Conservation (phyloP, 2,113 vertebrate species). For the Leuciscus idus region DNA sequence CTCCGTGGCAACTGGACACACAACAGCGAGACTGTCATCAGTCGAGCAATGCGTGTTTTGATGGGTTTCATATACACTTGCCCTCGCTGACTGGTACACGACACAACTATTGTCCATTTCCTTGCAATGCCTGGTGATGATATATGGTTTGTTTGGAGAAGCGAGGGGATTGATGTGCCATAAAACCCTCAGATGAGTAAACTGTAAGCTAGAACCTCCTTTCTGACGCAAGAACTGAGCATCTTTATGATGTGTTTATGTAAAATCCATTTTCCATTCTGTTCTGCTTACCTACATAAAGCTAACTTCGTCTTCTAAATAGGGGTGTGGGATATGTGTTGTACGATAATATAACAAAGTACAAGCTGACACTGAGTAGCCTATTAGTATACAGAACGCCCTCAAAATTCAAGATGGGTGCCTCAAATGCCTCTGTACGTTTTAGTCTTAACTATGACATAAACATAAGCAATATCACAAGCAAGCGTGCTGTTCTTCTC, state of each 20-base stretch:
- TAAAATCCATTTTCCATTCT: neutral
- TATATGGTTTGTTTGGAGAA: neutral
- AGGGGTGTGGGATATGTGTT: neutral
- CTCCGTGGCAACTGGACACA: constrained; percentile 38
- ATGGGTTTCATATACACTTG: constrained; percentile 31
- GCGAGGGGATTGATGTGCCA: neutral
- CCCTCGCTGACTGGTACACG: neutral
- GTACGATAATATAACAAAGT: neutral
- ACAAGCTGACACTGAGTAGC: neutral
- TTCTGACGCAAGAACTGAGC: neutral
- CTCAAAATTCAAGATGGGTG: neutral
- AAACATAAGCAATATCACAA: neutral
- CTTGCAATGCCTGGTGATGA: neutral
- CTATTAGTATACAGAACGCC: neutral
- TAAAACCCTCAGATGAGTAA: neutral
- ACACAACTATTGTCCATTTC: neutral
- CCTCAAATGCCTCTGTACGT: neutral
- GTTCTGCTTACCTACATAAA: neutral
- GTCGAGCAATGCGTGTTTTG: constrained; percentile 15
- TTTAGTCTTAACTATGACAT: neutral
- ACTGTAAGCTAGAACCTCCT: neutral
- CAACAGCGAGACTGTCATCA: constrained; percentile 24
- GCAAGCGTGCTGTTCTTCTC: neutral
- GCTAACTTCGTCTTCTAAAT: neutral
- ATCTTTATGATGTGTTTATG: neutral